Evolutionary conservation across 2,888 invertebrate species (phyloP), one percentile per base, ranked within the genome.

Genomic region (Metellina segmentata): DNA sequence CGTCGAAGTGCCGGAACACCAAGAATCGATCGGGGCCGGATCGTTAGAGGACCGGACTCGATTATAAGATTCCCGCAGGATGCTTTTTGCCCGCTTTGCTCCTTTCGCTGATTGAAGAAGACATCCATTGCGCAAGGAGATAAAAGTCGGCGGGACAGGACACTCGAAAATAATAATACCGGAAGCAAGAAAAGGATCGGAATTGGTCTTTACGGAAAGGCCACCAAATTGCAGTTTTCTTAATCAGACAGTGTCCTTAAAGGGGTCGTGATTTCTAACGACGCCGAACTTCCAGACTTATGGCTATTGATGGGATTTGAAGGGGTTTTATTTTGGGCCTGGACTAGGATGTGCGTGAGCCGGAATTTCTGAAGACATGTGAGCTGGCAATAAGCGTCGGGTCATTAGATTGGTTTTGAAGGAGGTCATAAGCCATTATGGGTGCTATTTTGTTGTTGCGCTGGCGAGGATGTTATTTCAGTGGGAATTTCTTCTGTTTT

Each of bases 191-290:
- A 83, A n/a, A 70, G 81, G 51, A 51, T 6, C 51, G 34, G 53
- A 74, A 81, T 81, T 48, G 77, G 69, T 77, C 85, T 77, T 77
- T 85, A 69, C 69, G 81, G 74, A 81, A 72, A 16, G 88, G 52
- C 49, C 81, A 74, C 81, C 74, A 81, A 88, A 81, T 88, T 72
- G 72, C 81, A 88, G 74, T 74, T 81, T 48, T 74, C 81, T 81
- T 88, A 88, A 88, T 88, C 88, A 75, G 72, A 74, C 16, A 52
- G 16, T 48, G 81, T 75, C 81, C 81, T 88, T 72, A 61, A 74
- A 70, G 81, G 53, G 81, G 81, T 69, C 88, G 81, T 81, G 81
- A 81, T 88, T 88, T 74, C 88, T 88, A 81, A 88, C 81, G 88
- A 81, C 71, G 74, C 51, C 75, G 88, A 81, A 74, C 72, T 74